Conservation (phyloP, 2,888 invertebrate species). For the Cantharis rustica region DNA sequence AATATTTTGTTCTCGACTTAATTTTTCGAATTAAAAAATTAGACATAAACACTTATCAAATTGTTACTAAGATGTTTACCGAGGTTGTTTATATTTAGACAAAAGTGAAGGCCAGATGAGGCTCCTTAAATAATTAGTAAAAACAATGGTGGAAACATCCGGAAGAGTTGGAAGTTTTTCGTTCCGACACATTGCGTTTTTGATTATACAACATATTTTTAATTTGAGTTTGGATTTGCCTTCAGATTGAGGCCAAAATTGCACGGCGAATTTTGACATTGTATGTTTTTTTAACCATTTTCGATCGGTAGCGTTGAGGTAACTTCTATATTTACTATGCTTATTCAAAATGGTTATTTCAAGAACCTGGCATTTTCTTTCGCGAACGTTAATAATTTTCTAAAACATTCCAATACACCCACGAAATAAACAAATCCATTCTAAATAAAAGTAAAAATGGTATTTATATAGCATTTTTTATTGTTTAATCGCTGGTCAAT, state of each 20-base stretch:
- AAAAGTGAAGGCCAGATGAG: neutral
- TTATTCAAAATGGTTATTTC: neutral
- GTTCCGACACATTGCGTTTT: neutral
- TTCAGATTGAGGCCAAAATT: neutral
- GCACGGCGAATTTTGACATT: neutral
- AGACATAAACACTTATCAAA: neutral
- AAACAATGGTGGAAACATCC: neutral
- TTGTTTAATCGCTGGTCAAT: neutral
- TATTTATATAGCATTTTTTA: too few species aligned
- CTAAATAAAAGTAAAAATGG: too few species aligned
- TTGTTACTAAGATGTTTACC: neutral
- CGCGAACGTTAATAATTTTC: neutral
- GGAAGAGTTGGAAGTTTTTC: neutral
- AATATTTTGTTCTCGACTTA: neutral
- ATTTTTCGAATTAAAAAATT: neutral
- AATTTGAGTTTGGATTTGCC: neutral
- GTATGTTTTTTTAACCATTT: neutral
- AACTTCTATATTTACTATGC: neutral
- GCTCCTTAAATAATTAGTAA: neutral
- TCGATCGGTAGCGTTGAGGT: neutral
- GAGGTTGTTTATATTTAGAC: neutral
- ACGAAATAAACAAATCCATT: neutral
- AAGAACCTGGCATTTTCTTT: neutral
- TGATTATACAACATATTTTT: neutral
- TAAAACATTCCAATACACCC: neutral